These are phyloP conservation scores for Callyntrura guangdongensis DNA, from an alignment of 2,888 invertebrate genomes.

Conservation along the genomic window DNA sequence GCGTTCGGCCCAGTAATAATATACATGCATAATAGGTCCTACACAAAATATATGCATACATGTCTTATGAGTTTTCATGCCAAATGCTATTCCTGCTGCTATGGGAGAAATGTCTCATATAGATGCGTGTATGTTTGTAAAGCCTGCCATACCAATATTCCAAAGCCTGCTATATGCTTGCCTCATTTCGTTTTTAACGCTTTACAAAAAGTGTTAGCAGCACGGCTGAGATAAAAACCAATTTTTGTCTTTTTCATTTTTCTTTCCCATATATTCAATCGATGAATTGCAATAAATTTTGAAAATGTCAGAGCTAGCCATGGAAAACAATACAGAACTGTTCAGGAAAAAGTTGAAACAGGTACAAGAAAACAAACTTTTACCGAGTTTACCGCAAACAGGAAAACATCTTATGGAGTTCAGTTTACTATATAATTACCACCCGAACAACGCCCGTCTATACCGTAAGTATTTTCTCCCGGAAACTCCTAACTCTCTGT, in stretches of 20 bases:
- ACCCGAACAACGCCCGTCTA: slow-evolving; percentile 68
- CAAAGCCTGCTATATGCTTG: too few relatives aligned
- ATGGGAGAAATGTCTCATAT: too few relatives aligned
- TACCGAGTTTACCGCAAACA: slow-evolving; percentile 1
- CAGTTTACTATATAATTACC: slow-evolving; percentile 26
- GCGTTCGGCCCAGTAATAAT: neutral
- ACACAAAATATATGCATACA: too few relatives aligned
- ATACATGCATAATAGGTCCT: too few relatives aligned
- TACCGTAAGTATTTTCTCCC: slow-evolving; percentile 17
- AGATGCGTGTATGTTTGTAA: too few relatives aligned
- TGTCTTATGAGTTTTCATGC: too few relatives aligned
- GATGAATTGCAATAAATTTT: neutral
- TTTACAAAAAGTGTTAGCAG: neutral
- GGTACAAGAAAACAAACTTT: neutral
- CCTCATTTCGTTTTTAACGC: neutral
- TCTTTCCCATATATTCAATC: neutral
- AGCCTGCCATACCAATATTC: too few relatives aligned
- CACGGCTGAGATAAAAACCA: neutral
- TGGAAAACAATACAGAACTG: neutral
- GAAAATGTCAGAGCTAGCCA: neutral
- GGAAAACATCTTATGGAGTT: slow-evolving; percentile 25
- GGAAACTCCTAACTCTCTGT: slow-evolving; percentile 35
- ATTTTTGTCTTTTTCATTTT: neutral
- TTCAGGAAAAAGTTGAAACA: neutral
- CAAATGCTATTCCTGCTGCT: too few relatives aligned